phyloP scores from a whole-genome alignment of 2,888 invertebrate genomes.

The Rhagonycha lutea region DNA sequence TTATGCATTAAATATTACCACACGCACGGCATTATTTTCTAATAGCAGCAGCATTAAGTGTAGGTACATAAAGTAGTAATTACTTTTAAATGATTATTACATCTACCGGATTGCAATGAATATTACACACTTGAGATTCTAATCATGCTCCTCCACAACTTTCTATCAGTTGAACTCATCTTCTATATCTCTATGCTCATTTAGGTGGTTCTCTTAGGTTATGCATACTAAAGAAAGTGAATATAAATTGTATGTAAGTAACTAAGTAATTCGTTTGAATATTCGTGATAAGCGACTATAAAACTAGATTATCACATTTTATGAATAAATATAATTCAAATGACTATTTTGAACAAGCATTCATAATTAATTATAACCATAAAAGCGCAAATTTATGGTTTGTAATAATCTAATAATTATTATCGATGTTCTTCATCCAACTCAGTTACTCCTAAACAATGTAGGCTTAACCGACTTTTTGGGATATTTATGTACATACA shows the following conservation, averaged over 20 bases:
- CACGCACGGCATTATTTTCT: neutral
- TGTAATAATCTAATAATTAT: neutral
- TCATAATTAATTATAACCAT: neutral
- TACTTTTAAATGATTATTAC: neutral
- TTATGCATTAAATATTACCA: neutral
- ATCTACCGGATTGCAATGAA: neutral
- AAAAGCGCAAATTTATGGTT: neutral
- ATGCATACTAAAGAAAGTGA: neutral
- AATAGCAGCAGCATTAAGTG: neutral
- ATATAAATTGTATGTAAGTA: neutral
- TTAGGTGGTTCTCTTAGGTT: neutral
- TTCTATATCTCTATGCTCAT: neutral
- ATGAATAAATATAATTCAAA: neutral
- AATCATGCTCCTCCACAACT: neutral
- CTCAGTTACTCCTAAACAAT: neutral
- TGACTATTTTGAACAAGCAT: neutral
- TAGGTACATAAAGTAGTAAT: neutral
- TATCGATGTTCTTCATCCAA: too few species aligned
- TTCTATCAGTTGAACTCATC: neutral
- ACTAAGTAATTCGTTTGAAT: neutral
- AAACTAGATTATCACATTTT: neutral
- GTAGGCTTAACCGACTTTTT: neutral
- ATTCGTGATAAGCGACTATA: neutral
- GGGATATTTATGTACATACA: neutral
- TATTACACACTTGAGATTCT: neutral